A percentile compares a stretch with the other conserved stretches of the same genome.
phyloP scores from a whole-genome alignment of 2,113 vertebrate genomes.

The Sterrhoptilus dennistouni region DNA sequence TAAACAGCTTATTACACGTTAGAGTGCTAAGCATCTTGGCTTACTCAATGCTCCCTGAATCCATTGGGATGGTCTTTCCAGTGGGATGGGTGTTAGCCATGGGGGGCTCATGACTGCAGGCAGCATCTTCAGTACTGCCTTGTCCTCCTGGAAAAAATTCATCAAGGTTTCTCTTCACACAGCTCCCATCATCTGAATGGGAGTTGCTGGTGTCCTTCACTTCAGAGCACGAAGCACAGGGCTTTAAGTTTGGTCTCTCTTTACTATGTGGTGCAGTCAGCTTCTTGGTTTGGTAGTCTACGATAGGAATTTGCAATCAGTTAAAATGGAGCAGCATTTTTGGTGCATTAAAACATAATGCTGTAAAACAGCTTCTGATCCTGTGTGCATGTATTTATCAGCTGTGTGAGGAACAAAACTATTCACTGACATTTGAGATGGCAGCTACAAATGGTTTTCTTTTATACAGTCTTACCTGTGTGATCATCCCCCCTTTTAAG shows the following conservation, averaged over 20 bases:
- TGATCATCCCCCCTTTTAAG: neutral
- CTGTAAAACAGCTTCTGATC: neutral
- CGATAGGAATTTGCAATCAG: neutral
- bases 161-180: neutral
- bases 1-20: neutral
- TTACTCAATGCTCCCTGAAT: neutral
- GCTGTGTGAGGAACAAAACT: neutral
- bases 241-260: neutral
- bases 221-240: neutral
- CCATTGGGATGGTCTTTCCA: neutral
- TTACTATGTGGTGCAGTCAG: neutral
- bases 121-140: neutral
- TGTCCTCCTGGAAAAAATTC: neutral
- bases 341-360: neutral
- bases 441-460: neutral
- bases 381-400: neutral
- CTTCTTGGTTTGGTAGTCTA: neutral
- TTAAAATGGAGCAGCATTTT: neutral
- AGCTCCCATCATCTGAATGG: neutral
- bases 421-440: neutral
- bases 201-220: neutral
- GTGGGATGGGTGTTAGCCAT: neutral
- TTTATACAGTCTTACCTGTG: neutral
- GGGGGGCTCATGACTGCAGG: neutral
- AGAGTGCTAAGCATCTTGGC: neutral